A percentile compares a stretch with the other conserved stretches of the same genome.
Conservation (phyloP, 1,140 invertebrate species). For the Zaprionus vittiger region DNA sequence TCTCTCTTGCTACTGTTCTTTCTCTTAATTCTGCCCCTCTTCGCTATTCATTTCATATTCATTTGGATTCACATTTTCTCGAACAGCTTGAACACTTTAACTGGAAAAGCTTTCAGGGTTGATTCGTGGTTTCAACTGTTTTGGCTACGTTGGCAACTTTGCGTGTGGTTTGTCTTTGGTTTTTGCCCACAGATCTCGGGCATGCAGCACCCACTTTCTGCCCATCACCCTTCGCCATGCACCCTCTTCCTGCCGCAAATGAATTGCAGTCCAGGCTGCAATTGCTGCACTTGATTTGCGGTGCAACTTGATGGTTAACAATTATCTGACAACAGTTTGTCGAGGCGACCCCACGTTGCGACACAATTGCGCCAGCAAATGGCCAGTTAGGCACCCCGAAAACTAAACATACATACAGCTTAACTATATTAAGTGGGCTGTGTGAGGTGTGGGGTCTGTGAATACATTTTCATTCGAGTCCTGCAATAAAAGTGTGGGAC, state of each 20-base stretch:
- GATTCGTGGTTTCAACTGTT: slow-evolving; percentile 73
- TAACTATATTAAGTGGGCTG: no score
- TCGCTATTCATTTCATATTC: slow-evolving; percentile 32
- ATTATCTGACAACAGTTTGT: slow-evolving; percentile 69
- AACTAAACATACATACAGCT: no score
- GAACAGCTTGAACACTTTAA: slow-evolving; percentile 49
- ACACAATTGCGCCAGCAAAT: background rate
- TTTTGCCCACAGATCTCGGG: slow-evolving; percentile 28
- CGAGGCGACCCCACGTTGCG: background rate
- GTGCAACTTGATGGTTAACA: slow-evolving; percentile 74
- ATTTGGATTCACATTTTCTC: slow-evolving; percentile 38
- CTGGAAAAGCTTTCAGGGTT: slow-evolving; percentile 30
- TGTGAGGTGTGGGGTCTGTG: no score
- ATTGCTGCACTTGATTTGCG: slow-evolving; percentile 81
- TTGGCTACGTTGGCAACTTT: slow-evolving; percentile 74
- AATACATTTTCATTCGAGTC: no score
- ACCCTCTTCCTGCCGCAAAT: slow-evolving; percentile 66
- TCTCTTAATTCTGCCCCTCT: background rate
- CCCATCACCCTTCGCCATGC: background rate
- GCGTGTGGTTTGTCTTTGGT: slow-evolving; percentile 71
- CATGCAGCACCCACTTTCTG: slow-evolving; percentile 2
- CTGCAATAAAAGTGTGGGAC: no score
- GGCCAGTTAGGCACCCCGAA: background rate
- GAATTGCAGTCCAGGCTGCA: slow-evolving; percentile 76
- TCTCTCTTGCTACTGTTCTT: background rate